Percentiles rank a stretch among this genome's conserved stretches.
These are phyloP conservation scores for Galemys pyrenaicus DNA, from an alignment of 2,113 vertebrate genomes.

Conservation along the genomic window DNA sequence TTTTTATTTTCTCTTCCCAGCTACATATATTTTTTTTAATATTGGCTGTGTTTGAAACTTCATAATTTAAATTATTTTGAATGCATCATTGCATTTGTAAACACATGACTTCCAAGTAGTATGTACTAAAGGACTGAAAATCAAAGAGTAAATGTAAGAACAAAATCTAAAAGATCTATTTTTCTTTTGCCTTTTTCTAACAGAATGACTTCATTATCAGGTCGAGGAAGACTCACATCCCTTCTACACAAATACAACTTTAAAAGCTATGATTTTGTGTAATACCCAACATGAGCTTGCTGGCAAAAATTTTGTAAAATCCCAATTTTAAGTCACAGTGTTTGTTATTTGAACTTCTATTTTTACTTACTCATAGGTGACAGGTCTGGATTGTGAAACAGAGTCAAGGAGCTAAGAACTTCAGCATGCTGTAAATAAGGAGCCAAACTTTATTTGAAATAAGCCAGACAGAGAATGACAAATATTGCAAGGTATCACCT, in stretches of 20 bases:
- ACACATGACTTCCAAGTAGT: not conserved
- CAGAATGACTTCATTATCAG: not conserved
- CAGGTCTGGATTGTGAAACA: not conserved
- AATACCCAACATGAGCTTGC: not conserved
- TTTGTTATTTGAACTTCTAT: not conserved
- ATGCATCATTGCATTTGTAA: not conserved
- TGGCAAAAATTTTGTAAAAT: constrained; percentile 25
- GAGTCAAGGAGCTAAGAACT: not conserved
- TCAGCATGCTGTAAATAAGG: not conserved
- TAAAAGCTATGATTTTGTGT: not conserved
- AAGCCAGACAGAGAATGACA: not conserved
- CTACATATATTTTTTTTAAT: not conserved
- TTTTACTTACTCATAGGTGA: not conserved
- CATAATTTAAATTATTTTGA: not conserved
- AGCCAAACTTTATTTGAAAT: constrained; percentile 10
- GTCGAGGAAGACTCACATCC: not conserved
- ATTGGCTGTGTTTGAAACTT: constrained; percentile 9
- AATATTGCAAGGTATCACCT: not conserved
- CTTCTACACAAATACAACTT: not conserved
- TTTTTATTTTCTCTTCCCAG: not conserved
- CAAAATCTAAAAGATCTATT: not conserved
- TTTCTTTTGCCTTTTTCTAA: not conserved
- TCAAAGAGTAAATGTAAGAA: not conserved
- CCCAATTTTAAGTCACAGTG: not conserved
- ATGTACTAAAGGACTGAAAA: not conserved